Evolutionary conservation across 2,797 vertebrate genomes (phyloP), one percentile per base, ranked within the genome.

Genomic region (Crossoptilon crossoptilon): DNA sequence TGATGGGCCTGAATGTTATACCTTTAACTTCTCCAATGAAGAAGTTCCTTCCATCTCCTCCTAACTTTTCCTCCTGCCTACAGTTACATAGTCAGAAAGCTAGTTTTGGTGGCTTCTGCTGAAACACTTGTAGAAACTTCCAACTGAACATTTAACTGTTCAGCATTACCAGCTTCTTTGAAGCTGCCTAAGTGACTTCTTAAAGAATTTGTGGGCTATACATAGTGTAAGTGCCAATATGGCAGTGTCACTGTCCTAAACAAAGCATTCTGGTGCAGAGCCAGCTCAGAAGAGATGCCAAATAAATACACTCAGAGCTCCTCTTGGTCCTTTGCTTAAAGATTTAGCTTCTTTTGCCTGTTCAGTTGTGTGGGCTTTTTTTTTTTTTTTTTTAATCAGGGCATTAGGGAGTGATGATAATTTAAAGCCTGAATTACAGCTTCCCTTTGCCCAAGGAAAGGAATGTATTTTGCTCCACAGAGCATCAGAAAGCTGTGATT

Each of bases 401-500:
- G 44, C 14, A 55, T 78, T 78, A 91, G 22, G 5, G 33, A 69
- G 29, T 41, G 44, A 71, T 67, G 14, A 12, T 84, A 91, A 86
- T 88, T 60, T 84, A 72, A 87, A 92, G 73, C 63, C 37, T 63
- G 70, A 48, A 1, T 44, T 88, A 60, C 58, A 44, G 23, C 11
- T 63, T 37, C 26, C 37, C 5, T 11, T 18, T 29, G 26, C 60
- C 26, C 60, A 41, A 63, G 60, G 37, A 29, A 78, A 58, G 77
- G 68, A 91, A 66, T 91, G 74, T 31, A 29, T 55, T 75, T 26
- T 73, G 41, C 64, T 94, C 33, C 48, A 81, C 58, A 95, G 84
- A 56, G 86, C 60, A 15, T 14, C 81, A 43, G 79, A 86, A 94
- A 73, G 75, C 67, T 81, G n/a, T 33, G 73, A 11, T 41, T 33